A percentile compares a stretch with the other conserved stretches of the same genome.
phyloP scores from a whole-genome alignment of 2,113 vertebrate genomes.

The Anolis carolinensis region DNA sequence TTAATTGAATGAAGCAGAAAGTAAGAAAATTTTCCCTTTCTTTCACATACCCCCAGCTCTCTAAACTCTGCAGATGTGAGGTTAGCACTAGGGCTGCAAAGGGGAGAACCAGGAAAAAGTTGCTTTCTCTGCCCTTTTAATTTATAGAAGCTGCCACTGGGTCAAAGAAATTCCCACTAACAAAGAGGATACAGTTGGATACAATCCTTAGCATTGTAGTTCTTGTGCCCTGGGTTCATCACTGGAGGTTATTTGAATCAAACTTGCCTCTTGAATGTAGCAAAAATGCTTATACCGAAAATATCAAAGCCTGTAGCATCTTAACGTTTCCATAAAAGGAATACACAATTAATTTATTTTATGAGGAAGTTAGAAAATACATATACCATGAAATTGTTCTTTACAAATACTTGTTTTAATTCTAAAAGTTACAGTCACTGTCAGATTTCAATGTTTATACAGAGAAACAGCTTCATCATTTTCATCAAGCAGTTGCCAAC shows the following conservation, averaged over 20 bases:
- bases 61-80: background rate
- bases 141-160: background rate
- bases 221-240: background rate
- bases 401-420: slow-evolving; percentile 65
- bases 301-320: slow-evolving; percentile 21
- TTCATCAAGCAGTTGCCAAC: slow-evolving; percentile 42
- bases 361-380: slow-evolving; percentile 72
- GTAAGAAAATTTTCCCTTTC: background rate
- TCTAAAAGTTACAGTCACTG: slow-evolving; percentile 48
- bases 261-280: background rate
- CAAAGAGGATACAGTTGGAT: background rate
- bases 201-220: background rate
- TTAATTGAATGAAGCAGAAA: background rate
- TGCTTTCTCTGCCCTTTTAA: background rate
- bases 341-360: slow-evolving; percentile 73
- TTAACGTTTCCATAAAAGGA: slow-evolving; percentile 70
- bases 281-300: background rate
- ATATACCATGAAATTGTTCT: slow-evolving; percentile 72
- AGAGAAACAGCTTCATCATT: slow-evolving; percentile 45
- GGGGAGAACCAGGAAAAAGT: background rate
- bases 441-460: slow-evolving; percentile 32
- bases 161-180: background rate
- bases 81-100: background rate
- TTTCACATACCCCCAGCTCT: background rate
- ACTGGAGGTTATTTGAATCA: background rate